A percentile compares a stretch with the other conserved stretches of the same genome.
Evolutionary conservation across 2,797 vertebrate species (phyloP).

Genomic region (Falco columbarius): DNA sequence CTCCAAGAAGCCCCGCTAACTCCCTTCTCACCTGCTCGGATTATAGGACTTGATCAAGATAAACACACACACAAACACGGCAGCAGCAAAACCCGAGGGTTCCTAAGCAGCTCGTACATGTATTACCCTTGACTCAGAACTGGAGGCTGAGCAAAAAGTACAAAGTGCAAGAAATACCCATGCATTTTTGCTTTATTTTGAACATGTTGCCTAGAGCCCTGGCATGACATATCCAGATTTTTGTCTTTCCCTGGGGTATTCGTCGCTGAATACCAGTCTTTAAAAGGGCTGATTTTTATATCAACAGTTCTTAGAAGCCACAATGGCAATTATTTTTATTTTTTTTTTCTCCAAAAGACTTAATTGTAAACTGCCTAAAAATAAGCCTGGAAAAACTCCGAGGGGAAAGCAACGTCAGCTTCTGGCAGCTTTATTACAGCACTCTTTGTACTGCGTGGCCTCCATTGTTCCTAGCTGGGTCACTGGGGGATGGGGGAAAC

Average conservation of each 20-base stretch:
- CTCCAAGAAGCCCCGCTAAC: background rate
- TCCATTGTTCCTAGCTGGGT: background rate
- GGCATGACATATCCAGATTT: background rate
- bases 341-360: background rate
- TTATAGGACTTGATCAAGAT: background rate
- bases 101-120: background rate
- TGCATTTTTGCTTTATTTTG: background rate
- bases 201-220: background rate
- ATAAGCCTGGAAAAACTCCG: conserved; percentile 2
- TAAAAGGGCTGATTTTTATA: conserved; percentile 19
- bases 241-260: background rate
- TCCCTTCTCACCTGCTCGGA: background rate
- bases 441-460: background rate
- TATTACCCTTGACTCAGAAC: background rate
- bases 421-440: background rate
- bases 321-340: background rate
- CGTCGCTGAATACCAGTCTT: background rate
- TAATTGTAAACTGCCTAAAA: conserved; percentile 43
- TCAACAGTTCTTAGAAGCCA: conserved; percentile 23
- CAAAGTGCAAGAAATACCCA: background rate
- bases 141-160: background rate
- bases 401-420: background rate
- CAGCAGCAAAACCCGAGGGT: background rate
- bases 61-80: background rate
- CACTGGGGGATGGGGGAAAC: background rate